Conservation (phyloP, 2,888 invertebrate species). For the Tineola bisselliella region DNA sequence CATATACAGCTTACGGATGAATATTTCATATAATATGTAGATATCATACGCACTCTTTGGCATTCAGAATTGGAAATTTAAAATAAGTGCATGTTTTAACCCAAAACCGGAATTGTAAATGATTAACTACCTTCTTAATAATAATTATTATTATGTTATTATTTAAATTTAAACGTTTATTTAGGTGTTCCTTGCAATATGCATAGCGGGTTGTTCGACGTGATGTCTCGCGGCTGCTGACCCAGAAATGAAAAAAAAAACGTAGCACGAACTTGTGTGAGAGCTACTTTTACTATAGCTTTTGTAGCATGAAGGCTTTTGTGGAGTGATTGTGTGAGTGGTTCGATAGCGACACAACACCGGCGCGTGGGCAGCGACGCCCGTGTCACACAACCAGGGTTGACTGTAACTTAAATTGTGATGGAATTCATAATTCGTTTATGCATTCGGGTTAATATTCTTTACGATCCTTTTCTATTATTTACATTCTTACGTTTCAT, state of each 20-base stretch:
- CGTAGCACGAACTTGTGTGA: slow-evolving; percentile 26
- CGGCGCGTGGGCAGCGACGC: slow-evolving; percentile 30
- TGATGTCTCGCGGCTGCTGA: slow-evolving; percentile 26
- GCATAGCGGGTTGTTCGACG: background rate
- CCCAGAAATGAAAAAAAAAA: slow-evolving; percentile 51
- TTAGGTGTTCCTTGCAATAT: slow-evolving; percentile 1
- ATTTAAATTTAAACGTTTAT: background rate
- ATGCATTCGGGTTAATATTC: no score
- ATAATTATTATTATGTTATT: no score
- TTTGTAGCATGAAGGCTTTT: background rate
- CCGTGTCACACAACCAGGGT: background rate
- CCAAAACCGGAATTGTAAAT: no score
- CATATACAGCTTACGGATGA: no score
- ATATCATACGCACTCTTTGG: no score
- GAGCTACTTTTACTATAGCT: slow-evolving; percentile 3
- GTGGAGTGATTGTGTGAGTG: slow-evolving; percentile 4
- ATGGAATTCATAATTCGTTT: background rate
- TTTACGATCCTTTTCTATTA: no score
- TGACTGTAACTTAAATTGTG: background rate
- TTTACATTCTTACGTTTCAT: no score
- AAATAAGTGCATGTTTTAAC: no score
- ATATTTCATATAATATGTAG: no score
- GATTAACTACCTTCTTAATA: no score
- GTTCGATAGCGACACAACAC: slow-evolving; percentile 39
- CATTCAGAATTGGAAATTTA: no score